Evolutionary conservation across 37 sponge, comb jelly and placozoan species (phyloP), one percentile per base, ranked within the genome.

Genomic region (Theonella swinhoei): DNA sequence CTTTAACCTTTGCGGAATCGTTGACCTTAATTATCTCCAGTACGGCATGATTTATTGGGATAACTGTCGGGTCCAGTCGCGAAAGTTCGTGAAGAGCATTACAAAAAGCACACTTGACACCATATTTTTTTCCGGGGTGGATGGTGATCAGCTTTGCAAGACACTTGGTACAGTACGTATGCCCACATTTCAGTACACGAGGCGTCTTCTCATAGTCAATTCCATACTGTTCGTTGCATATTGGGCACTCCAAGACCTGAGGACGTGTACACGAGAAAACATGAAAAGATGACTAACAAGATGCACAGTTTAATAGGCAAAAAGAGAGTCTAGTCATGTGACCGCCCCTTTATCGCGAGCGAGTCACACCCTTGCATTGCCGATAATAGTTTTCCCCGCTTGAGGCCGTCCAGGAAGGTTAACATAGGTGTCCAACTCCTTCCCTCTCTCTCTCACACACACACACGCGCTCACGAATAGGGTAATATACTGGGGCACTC

Each of bases 91-190:
- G 87, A 9, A 31, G n/a, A 11, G 3, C 8, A 40, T 69, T 28
- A 72, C 92, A 92, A 17, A 81, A 35, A 28, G 93, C 88, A 35
- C 93, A 92, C 65, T 84, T 75, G 59, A 92, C 76, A 2, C 81
- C 68, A 47, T 47, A 47, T 7, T 14, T 7, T 47, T 47, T 47
- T 14, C 54, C 54, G 54, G 54, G 64, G 58, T 74, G 64, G 58
- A 19, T 0, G 58, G 66, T 42, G 74, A 64, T 0, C 66, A 74
- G 28, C 42, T 83, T 26, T 54, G 39, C 20, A 19, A 92, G 81
- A 58, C 93, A 92, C 26, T 80, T 81, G n/a, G 85, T 70, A 42
- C 93, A 88, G 88, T 80, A 85, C 1, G 93, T 92, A 76, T 92
- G 93, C 0, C 93, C 93, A 78, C 93, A 92, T 24, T 72, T 31